A percentile compares a stretch with the other conserved stretches of the same genome.
phyloP scores from a whole-genome alignment of 2,113 vertebrate genomes.

The Channa maculata region DNA sequence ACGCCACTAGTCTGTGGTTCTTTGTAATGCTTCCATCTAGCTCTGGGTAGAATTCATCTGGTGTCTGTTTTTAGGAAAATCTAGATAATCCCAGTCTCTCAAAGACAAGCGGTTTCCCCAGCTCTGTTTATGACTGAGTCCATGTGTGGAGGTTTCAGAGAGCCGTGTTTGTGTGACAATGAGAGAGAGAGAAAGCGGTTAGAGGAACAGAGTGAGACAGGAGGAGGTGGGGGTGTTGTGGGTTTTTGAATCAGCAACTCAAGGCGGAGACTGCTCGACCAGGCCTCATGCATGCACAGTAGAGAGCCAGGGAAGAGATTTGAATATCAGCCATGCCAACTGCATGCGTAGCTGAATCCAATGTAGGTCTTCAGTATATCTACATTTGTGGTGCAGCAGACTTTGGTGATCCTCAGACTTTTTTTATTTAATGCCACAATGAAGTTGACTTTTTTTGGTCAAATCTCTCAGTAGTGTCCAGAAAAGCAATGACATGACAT shows the following conservation, averaged over 20 bases:
- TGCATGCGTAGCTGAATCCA: neutral
- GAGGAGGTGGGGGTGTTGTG: conserved; percentile 29
- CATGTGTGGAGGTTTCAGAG: conserved; percentile 44
- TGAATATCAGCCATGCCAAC: neutral
- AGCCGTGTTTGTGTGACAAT: conserved; percentile 49
- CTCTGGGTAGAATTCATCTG: conserved; percentile 40
- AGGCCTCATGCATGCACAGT: conserved; percentile 36
- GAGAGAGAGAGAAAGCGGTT: conserved; percentile 26
- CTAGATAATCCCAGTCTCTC: conserved; percentile 29
- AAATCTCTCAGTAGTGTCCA: too few species aligned
- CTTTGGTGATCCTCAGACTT: neutral
- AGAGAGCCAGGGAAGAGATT: conserved; percentile 14
- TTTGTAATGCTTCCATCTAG: conserved; percentile 57
- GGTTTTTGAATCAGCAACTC: conserved; percentile 54
- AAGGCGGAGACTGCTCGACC: conserved; percentile 63
- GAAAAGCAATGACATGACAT: too few species aligned
- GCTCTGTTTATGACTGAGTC: conserved; percentile 49
- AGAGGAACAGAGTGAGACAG: conserved; percentile 4
- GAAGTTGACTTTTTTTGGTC: too few species aligned
- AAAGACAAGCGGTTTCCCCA: conserved; percentile 28
- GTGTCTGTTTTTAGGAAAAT: conserved; percentile 16
- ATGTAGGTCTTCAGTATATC: too few species aligned
- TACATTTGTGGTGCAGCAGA: too few species aligned
- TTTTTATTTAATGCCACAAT: too few species aligned
- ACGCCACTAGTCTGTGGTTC: conserved; percentile 46